A percentile compares a stretch with the other conserved stretches of the same genome.
Evolutionary conservation across 2,888 invertebrate genomes (phyloP).

Genomic region (Lochmaea crataegi): DNA sequence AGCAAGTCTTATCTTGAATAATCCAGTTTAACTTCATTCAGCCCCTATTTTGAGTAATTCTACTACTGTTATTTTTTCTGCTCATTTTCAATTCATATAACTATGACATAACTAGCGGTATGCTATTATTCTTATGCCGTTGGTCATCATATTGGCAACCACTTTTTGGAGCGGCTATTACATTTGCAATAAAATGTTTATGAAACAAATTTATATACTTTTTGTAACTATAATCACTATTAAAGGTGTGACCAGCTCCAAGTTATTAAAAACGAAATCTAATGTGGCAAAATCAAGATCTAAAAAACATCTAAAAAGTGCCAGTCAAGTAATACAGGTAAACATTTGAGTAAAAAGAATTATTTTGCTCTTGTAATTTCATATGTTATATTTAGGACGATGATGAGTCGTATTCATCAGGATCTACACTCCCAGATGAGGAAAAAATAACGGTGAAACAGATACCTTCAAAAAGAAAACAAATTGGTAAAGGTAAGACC

Average conservation of each 20-base stretch:
- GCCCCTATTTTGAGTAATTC: no score
- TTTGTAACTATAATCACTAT: neutral
- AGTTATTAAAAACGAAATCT: neutral
- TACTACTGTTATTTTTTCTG: no score
- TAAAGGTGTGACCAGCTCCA: conserved; percentile 1
- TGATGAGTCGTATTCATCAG: conserved; percentile 12
- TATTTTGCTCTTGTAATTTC: neutral
- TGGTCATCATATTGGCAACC: no score
- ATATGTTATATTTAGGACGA: conserved; percentile 5
- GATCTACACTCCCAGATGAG: neutral
- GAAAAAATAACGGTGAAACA: conserved; percentile 1
- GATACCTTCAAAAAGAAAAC: neutral
- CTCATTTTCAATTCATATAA: no score
- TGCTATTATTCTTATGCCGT: no score
- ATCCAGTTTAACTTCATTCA: no score
- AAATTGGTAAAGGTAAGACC: neutral
- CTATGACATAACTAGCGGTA: no score
- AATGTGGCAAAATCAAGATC: neutral
- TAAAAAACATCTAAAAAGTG: neutral
- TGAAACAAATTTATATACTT: neutral
- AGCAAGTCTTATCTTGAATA: no score
- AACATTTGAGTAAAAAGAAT: neutral
- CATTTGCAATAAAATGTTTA: neutral
- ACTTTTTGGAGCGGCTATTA: neutral
- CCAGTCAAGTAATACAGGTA: conserved; percentile 2